These are phyloP conservation scores for Cuniculus paca DNA, from an alignment of 2,797 vertebrate genomes.

Conservation along the genomic window DNA sequence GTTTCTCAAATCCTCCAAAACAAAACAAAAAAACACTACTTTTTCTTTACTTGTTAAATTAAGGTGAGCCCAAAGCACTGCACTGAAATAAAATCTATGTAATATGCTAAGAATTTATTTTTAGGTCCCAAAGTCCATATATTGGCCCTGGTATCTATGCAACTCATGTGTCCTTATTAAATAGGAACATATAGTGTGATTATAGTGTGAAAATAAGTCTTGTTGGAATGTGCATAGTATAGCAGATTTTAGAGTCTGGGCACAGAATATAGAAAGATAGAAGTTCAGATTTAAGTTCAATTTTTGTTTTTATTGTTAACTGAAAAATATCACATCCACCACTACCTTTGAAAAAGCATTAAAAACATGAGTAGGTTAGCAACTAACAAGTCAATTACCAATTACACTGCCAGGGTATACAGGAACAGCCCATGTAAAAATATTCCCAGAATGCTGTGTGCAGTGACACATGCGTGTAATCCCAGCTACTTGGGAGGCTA, in stretches of 20 bases:
- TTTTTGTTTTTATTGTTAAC: slow-evolving; percentile 34
- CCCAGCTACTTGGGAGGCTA: background rate
- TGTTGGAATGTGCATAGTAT: background rate
- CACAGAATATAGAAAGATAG: background rate
- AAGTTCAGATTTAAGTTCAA: slow-evolving; percentile 48
- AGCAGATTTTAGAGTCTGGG: background rate
- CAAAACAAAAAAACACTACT: slow-evolving; percentile 30
- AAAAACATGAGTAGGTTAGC: background rate
- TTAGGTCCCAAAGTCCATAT: background rate
- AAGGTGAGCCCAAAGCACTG: background rate
- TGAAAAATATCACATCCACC: background rate
- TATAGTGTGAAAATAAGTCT: background rate
- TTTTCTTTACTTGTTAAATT: slow-evolving; percentile 41
- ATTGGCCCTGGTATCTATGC: background rate
- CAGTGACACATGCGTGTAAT: background rate
- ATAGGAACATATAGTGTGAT: background rate
- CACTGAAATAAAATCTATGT: background rate
- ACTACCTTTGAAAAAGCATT: slow-evolving; percentile 18
- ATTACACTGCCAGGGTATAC: background rate
- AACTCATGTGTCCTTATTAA: background rate
- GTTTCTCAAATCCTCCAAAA: background rate
- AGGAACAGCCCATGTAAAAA: slow-evolving; percentile 35
- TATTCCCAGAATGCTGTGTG: background rate
- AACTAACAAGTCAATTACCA: slow-evolving; percentile 40
- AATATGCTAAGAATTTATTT: background rate